Base-by-base conservation (phyloP, 2,888 invertebrate species). In the Acanthococcus lagerstroemiae region DNA sequence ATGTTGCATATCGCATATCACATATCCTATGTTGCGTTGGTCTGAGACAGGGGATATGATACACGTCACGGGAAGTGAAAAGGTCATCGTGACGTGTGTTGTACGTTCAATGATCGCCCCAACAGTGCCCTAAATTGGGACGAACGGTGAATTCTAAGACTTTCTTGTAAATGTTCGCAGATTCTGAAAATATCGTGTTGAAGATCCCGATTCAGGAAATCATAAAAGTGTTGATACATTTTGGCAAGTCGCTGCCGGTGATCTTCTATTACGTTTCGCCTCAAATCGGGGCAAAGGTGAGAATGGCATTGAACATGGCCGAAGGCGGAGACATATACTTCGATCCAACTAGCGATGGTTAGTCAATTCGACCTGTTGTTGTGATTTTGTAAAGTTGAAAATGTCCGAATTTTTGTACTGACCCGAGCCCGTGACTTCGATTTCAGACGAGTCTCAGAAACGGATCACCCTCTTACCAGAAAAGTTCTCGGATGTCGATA, bases 391-490 rank as follows among this genome's bases (percentile, higher is more conserved):
- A 26, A 7, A 15, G 15, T 37, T 67, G 19, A 30, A 65, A 25
- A 30, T 66, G 17, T 46, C n/a, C 6, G 7, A n/a, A 48, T 4
- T 15, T 9, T 37, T 37, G 15, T 12, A 25, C 15, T 55, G 17
- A 15, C 12, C n/a, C 17, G 25, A 22, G 17, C 7, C n/a, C 12
- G 15, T 4, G 21, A 1, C 4, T 66, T 56, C 30, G 54, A 25
- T 37, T 69, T 68, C 67, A 76, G 82, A 83, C 72, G 86, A 87
- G 72, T 81, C 84, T 1, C 84, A 82, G 72, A 85, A 84, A 73
- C 82, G 89, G 71, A 86, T 93, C 70, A 88, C 89, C 9, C 74
- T 92, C 60, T 77, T 90, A 69, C 86, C 88, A 12, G 87, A 88
- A 68, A 76, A 76, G 45, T 80, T 90, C 68, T 75, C 80, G 0